Percentiles rank a stretch among this genome's conserved stretches.
phyloP scores from a whole-genome alignment of 2,797 vertebrate species.

The Rhinophrynus dorsalis region DNA sequence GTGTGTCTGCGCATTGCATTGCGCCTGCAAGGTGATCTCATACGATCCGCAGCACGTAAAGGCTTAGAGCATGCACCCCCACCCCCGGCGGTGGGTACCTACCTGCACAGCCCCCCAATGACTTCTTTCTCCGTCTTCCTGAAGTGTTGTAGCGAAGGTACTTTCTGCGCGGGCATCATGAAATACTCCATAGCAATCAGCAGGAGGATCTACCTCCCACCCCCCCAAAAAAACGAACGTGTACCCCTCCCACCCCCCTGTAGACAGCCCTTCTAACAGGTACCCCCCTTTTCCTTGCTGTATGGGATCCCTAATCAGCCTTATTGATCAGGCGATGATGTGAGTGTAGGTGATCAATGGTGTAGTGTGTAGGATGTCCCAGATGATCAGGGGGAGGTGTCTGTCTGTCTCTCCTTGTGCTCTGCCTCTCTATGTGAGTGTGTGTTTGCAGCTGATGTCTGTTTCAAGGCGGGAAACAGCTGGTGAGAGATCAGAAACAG shows the following conservation, averaged over 20 bases:
- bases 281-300: slow-evolving; percentile 9
- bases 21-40: slow-evolving; percentile 49
- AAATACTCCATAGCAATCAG: slow-evolving; percentile 90
- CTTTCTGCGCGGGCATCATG: slow-evolving; percentile 97
- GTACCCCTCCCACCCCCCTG: slow-evolving; percentile 28
- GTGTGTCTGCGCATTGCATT: neutral
- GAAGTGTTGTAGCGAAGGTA: slow-evolving; percentile 94
- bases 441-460: slow-evolving; percentile 86
- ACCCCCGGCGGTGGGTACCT: slow-evolving; percentile 63
- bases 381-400: slow-evolving; percentile 43
- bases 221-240: slow-evolving; percentile 1
- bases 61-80: slow-evolving; percentile 50
- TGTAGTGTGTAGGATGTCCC: slow-evolving; percentile 43
- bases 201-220: slow-evolving; percentile 26
- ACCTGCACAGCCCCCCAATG: slow-evolving; percentile 96
- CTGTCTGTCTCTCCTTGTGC: slow-evolving; percentile 57
- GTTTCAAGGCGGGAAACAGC: slow-evolving; percentile 98
- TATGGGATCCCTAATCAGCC: slow-evolving; percentile 17
- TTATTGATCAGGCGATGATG: slow-evolving; percentile 26
- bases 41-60: slow-evolving; percentile 53
- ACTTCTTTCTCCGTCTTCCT: slow-evolving; percentile 98
- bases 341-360: slow-evolving; percentile 26
- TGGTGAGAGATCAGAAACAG: slow-evolving; percentile 89
- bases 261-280: neutral
- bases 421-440: slow-evolving; percentile 67